phyloP scores from a whole-genome alignment of 2,797 vertebrate species.

The Lacerta agilis region DNA sequence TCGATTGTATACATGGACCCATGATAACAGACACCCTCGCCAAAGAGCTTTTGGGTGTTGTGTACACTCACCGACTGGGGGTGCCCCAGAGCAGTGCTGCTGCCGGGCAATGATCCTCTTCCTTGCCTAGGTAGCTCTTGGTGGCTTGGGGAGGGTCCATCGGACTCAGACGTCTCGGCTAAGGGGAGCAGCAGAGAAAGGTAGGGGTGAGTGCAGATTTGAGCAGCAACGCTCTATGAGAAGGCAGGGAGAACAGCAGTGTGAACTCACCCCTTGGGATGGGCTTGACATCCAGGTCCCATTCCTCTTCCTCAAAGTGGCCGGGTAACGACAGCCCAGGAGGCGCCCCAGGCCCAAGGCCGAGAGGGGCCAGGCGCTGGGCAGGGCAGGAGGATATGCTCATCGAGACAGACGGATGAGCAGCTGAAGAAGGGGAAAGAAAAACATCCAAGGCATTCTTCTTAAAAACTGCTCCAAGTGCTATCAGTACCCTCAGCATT shows the following conservation, averaged over 20 bases:
- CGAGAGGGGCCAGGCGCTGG: constrained; percentile 34
- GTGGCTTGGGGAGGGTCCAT: constrained; percentile 65
- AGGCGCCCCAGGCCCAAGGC: constrained; percentile 45
- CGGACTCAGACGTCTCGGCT: constrained; percentile 67
- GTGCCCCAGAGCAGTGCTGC: constrained; percentile 63
- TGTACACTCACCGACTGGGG: constrained; percentile 60
- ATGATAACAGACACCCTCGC: neutral
- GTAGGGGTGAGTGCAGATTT: neutral
- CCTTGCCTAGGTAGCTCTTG: constrained; percentile 40
- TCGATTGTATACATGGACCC: neutral
- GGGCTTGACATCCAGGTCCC: constrained; percentile 75
- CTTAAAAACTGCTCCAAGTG: constrained; percentile 14
- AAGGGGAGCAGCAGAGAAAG: constrained; percentile 38
- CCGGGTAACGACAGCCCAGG: constrained; percentile 70
- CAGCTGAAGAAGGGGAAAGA: constrained; percentile 48
- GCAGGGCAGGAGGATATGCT: constrained; percentile 24
- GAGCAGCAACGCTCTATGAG: neutral
- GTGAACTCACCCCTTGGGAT: constrained; percentile 71
- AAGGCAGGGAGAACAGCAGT: neutral
- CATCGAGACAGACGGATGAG: constrained; percentile 8
- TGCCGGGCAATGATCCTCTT: constrained; percentile 57
- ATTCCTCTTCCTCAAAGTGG: constrained; percentile 76
- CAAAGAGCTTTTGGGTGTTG: neutral
- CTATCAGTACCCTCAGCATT: neutral
- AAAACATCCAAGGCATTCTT: neutral